Conservation (phyloP, 2,888 invertebrate genomes). For the Teleogryllus oceanicus region DNA sequence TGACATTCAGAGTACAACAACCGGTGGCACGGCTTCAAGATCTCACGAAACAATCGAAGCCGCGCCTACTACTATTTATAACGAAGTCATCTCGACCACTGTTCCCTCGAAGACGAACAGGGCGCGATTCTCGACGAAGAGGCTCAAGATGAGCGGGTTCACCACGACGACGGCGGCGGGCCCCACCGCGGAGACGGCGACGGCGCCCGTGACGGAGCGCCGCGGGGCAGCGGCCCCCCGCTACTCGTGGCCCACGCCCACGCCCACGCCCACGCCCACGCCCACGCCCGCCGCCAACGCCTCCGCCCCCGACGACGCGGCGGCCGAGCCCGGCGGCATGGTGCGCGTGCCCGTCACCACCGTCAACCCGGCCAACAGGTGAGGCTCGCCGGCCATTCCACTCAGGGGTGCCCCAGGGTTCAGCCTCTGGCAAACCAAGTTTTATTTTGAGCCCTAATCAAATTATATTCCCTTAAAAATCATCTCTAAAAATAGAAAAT, state of each 20-base stretch:
- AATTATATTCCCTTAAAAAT: no score
- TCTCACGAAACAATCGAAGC: neutral
- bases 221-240: no score
- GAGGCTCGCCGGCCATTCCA: neutral
- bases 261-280: neutral
- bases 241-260: neutral
- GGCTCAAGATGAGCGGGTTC: neutral
- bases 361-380: neutral
- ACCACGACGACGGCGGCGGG: neutral
- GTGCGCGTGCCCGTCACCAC: neutral
- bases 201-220: neutral
- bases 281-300: neutral
- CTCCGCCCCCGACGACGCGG: neutral
- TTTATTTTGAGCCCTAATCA: no score
- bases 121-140: neutral
- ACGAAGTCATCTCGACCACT: neutral
- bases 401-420: no score
- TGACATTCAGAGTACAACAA: constrained; percentile 26
- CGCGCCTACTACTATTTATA: neutral
- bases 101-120: neutral
- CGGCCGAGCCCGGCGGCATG: neutral
- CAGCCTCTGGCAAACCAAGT: no score
- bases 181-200: neutral
- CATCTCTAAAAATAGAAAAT: no score
- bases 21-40: neutral